Conservation (phyloP, 2,888 invertebrate genomes). For the Chesias legatella region DNA sequence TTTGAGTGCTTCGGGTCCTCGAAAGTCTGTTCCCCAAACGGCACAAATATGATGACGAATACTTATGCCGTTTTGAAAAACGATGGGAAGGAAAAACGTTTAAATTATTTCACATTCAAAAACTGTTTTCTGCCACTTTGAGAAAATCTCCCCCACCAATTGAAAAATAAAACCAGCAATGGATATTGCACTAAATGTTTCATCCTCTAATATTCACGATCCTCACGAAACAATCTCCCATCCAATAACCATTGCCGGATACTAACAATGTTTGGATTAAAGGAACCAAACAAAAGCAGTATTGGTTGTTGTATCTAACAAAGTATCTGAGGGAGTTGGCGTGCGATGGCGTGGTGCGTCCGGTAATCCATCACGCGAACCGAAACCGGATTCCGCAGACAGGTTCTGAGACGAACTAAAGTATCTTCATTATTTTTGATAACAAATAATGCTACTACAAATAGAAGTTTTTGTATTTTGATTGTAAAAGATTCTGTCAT, state of each 20-base stretch:
- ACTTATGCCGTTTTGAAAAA: no score
- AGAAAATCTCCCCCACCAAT: no score
- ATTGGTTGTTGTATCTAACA: slow-evolving; percentile 30
- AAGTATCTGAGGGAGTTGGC: slow-evolving; percentile 25
- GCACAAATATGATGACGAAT: no score
- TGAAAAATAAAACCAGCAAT: neutral
- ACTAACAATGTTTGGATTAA: no score
- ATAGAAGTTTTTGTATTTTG: slow-evolving; percentile 21
- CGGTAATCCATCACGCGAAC: slow-evolving; percentile 75
- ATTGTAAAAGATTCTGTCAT: slow-evolving; percentile 3
- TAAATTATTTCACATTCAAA: no score
- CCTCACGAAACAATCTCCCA: no score
- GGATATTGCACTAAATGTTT: neutral
- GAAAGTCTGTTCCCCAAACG: no score
- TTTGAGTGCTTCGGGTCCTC: no score
- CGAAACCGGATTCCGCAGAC: slow-evolving; percentile 66
- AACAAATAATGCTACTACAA: slow-evolving; percentile 30
- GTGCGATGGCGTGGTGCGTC: slow-evolving; percentile 41
- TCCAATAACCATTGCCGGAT: no score
- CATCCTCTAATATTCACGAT: no score
- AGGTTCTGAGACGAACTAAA: slow-evolving; percentile 49
- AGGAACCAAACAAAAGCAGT: slow-evolving; percentile 24
- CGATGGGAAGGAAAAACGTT: no score
- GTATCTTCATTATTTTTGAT: slow-evolving; percentile 53
- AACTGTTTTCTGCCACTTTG: no score